A percentile compares a stretch with the other conserved stretches of the same genome.
These are phyloP conservation scores for Microtus richardsoni DNA, from an alignment of 2,113 vertebrate species.

Conservation along the genomic window DNA sequence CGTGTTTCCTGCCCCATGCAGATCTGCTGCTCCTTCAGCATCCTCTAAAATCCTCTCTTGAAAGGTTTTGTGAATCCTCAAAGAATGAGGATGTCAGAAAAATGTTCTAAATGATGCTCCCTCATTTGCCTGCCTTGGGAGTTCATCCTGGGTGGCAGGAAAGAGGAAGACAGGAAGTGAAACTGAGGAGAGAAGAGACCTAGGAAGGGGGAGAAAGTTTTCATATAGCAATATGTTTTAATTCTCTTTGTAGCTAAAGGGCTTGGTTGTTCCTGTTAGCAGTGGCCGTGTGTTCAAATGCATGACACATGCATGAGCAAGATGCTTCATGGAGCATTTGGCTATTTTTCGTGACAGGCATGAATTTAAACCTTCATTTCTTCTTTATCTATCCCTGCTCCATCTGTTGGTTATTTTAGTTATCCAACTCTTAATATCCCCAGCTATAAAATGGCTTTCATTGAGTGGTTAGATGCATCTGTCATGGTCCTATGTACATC, in stretches of 20 bases:
- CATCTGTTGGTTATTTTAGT: not conserved
- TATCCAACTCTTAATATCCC: not conserved
- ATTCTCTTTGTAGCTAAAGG: not conserved
- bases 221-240: not conserved
- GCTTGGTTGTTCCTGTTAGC: not conserved
- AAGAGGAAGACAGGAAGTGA: not conserved
- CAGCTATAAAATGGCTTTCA: not conserved
- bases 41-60: constrained; percentile 66
- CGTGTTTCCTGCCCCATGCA: constrained; percentile 81
- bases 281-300: not conserved
- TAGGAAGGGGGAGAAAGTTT: constrained; percentile 46
- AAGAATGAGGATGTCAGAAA: constrained; percentile 64
- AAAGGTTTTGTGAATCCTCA: constrained; percentile 73
- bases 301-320: not conserved
- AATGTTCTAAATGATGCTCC: constrained; percentile 42
- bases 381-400: not conserved
- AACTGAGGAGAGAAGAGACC: not conserved
- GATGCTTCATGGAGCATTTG: not conserved
- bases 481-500: not conserved
- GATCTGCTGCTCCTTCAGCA: constrained; percentile 67
- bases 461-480: not conserved
- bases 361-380: not conserved
- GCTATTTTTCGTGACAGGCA: not conserved
- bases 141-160: constrained; percentile 59
- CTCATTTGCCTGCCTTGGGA: constrained; percentile 47